Conservation (phyloP, 2,888 invertebrate species). For the Lasius platythorax region DNA sequence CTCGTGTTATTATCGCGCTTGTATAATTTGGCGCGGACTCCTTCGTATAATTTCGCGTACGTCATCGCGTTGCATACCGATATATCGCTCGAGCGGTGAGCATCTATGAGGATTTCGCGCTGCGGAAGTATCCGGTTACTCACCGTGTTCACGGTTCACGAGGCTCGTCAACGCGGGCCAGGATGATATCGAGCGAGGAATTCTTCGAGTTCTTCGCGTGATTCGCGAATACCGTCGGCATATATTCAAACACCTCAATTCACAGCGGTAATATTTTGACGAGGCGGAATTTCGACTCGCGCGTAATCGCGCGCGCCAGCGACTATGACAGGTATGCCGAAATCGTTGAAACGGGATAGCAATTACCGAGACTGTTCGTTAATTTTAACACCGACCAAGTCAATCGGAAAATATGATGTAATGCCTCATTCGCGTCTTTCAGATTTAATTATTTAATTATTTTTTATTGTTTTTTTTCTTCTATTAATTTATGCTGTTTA, state of each 20-base stretch:
- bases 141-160: slow-evolving; percentile 24
- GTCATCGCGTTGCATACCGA: slow-evolving; percentile 14
- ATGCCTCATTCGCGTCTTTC: neutral
- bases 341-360: slow-evolving; percentile 29
- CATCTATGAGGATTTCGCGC: slow-evolving; percentile 51
- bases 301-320: slow-evolving; percentile 1
- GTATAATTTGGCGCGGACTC: slow-evolving; percentile 27
- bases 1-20: slow-evolving; percentile 49
- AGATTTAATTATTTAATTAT: neutral
- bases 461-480: no score
- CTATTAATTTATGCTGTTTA: neutral
- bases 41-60: neutral
- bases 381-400: neutral
- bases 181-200: slow-evolving; percentile 52
- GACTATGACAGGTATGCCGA: slow-evolving; percentile 38
- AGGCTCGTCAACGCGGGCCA: slow-evolving; percentile 17
- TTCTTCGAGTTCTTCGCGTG: slow-evolving; percentile 60
- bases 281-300: slow-evolving; percentile 42
- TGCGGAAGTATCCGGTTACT: slow-evolving; percentile 48
- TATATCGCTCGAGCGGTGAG: neutral
- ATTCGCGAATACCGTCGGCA: slow-evolving; percentile 48
- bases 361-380: slow-evolving; percentile 8
- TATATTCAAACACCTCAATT: slow-evolving; percentile 57
- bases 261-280: slow-evolving; percentile 56
- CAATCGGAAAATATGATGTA: neutral